phyloP scores from a whole-genome alignment of 2,113 vertebrate species.

The Hirundichthys speculiger region DNA sequence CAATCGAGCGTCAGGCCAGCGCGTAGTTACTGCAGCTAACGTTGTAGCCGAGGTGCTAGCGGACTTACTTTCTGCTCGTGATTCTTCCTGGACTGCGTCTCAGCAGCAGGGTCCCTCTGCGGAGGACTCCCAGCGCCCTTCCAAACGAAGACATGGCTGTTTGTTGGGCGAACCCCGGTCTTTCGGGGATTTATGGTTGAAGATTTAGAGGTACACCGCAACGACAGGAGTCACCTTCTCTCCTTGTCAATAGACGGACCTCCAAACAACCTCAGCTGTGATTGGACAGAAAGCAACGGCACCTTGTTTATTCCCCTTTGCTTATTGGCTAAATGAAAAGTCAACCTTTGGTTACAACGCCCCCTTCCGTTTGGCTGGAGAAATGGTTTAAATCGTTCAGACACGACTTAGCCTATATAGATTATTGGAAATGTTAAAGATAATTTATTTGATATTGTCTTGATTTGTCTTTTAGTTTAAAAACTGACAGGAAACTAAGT shows the following conservation, averaged over 20 bases:
- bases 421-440: background rate
- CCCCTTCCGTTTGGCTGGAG: background rate
- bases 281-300: constrained; percentile 58
- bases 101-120: constrained; percentile 48
- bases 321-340: constrained; percentile 38
- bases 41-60: constrained; percentile 24
- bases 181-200: background rate
- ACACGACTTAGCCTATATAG: too few relatives aligned
- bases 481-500: too few relatives aligned
- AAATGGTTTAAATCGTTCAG: background rate
- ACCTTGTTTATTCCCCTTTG: background rate
- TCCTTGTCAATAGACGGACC: constrained; percentile 32
- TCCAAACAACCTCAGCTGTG: constrained; percentile 47
- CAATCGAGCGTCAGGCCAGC: too few relatives aligned
- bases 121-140: constrained; percentile 58
- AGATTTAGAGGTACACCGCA: accelerated
- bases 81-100: constrained; percentile 51
- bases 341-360: background rate
- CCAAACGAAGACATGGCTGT: constrained; percentile 72
- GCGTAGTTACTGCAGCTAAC: background rate
- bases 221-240: constrained; percentile 77
- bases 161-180: background rate
- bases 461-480: too few relatives aligned
- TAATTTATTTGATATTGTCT: too few relatives aligned
- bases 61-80: constrained; percentile 71